These are phyloP conservation scores for Brenthis ino DNA, from an alignment of 2,888 invertebrate species.

Conservation along the genomic window DNA sequence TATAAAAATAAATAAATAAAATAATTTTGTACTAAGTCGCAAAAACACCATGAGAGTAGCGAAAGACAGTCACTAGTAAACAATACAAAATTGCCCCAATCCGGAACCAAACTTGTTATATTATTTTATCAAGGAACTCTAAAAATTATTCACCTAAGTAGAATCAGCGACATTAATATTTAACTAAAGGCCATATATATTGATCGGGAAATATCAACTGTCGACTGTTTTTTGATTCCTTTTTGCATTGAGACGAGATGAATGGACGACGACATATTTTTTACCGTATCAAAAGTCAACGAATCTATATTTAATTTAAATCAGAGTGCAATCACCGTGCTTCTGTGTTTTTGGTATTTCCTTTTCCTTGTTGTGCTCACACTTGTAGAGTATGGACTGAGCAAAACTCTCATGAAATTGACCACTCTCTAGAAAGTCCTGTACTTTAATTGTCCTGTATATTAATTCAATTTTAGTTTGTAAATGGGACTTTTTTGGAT, in stretches of 20 bases:
- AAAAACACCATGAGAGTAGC: too few species aligned
- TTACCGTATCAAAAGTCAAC: conserved; percentile 1
- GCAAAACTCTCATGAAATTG: too few species aligned
- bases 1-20: too few species aligned
- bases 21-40: too few species aligned
- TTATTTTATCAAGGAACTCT: not conserved
- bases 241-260: conserved; percentile 19
- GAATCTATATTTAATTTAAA: conserved; percentile 4
- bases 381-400: too few species aligned
- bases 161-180: conserved; percentile 1
- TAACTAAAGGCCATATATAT: conserved; percentile 10
- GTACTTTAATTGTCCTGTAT: too few species aligned
- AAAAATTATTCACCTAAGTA: not conserved
- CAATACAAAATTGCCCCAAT: too few species aligned
- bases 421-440: too few species aligned
- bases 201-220: conserved; percentile 27
- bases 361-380: not conserved
- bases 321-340: not conserved
- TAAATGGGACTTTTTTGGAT: too few species aligned
- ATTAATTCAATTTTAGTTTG: too few species aligned
- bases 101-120: too few species aligned
- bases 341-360: not conserved
- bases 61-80: too few species aligned
- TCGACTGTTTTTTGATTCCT: not conserved
- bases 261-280: conserved; percentile 4